Evolutionary conservation across 2,113 vertebrate genomes (phyloP).

Genomic region (Phycodurus eques): DNA sequence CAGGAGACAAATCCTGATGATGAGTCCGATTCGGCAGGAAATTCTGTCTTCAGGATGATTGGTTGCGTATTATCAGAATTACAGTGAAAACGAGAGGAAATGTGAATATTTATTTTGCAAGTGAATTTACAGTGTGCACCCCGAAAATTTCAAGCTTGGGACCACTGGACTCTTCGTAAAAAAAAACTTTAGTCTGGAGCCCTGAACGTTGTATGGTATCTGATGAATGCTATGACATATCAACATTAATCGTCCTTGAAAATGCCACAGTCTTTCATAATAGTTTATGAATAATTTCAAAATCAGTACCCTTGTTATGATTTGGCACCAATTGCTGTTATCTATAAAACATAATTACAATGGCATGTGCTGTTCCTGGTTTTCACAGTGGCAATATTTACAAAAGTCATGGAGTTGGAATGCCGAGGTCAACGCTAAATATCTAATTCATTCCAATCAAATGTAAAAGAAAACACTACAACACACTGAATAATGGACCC

Average conservation of each 20-base stretch:
- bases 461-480: background rate
- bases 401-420: background rate
- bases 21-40: background rate
- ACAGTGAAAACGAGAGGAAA: background rate
- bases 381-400: background rate
- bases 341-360: background rate
- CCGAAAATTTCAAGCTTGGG: too few species aligned
- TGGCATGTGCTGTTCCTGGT: background rate
- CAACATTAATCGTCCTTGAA: background rate
- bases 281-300: background rate
- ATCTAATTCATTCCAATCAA: background rate
- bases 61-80: background rate
- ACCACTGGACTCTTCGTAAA: too few species aligned
- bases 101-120: background rate
- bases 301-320: background rate
- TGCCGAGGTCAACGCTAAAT: background rate
- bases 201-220: background rate
- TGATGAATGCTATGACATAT: background rate
- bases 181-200: too few species aligned
- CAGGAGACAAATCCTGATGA: background rate
- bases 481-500: slow-evolving; percentile 28
- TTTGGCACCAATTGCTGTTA: background rate
- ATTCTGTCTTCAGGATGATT: background rate
- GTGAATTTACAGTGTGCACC: background rate
- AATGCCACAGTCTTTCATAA: background rate